Base-by-base conservation (phyloP, 2,113 vertebrate genomes). In the Bostrychus sinensis region DNA sequence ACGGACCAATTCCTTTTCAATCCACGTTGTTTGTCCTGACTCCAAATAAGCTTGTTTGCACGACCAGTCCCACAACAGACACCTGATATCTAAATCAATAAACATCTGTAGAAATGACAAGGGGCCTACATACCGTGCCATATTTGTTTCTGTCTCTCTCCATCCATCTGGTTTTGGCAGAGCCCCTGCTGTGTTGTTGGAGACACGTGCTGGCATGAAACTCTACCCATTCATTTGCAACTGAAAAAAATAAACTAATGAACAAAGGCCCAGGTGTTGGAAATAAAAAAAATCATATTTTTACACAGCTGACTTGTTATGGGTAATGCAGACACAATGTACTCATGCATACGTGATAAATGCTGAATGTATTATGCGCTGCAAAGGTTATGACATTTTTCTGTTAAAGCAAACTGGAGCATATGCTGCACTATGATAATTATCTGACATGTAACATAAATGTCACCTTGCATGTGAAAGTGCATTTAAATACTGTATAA, bases 181-280 rank as follows among this genome's bases (percentile, higher is more conserved):
- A n/a, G 20, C 20, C 19, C 41, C 60, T 0, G 22, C 30, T 56
- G 66, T 26, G 50, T 22, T 56, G 46, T 70, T 59, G 58, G 43
- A 28, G 43, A 51, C 50, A 64, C 60, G 25, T 71, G 65, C 39
- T 50, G 58, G 20, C 13, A 23, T 48, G 28, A 64, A 48, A 23
- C 7, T n/a, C 25, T 30, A 5, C 10, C 7, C 8, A 56, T 58
- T 20, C 22, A 41, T 46, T 36, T 56, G 53, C 57, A 59, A 56
- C 61, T 75, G 63, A 66, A 72, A n/a, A 72, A 75, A 28, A 51
- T 48, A 51, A 26, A n/a, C 26, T 7, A 51, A 28, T 17, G 25
- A 28, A 30, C 12, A 28, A n/a, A 28, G 13, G 3, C 25, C 48
- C 13, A 28, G 48, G 25, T 51, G 25, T 9, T 14, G 23, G 48